Conservation (phyloP, 92 coral and sea anemone species). For the Epizoanthus scotinus region DNA sequence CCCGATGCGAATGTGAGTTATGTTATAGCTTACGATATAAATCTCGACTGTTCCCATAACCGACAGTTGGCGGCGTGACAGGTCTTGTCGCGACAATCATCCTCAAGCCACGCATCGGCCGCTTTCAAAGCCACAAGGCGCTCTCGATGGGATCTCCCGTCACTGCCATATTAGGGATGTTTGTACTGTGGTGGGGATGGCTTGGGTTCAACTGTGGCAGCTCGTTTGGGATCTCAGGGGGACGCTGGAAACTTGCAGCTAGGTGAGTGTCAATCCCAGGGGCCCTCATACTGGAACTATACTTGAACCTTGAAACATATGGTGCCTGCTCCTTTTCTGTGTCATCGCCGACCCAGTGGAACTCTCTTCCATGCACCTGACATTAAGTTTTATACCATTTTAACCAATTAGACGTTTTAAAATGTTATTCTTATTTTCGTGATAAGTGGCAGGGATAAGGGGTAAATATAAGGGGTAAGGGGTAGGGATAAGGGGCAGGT, state of each 20-base stretch:
- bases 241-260: constrained; percentile 77
- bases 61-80: constrained; percentile 83
- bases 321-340: too few species aligned
- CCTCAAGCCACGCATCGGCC: constrained; percentile 83
- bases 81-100: constrained; percentile 89
- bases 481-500: too few species aligned
- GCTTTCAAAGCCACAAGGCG: constrained; percentile 62
- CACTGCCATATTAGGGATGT: constrained; percentile 84
- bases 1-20: too few species aligned
- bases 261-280: constrained; percentile 36
- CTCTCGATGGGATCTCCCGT: constrained; percentile 80
- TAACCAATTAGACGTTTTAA: too few species aligned
- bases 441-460: too few species aligned
- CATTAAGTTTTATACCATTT: too few species aligned
- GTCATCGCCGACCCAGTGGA: too few species aligned
- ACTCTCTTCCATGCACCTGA: too few species aligned
- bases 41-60: background rate
- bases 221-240: constrained; percentile 91
- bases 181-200: constrained; percentile 98
- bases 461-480: too few species aligned
- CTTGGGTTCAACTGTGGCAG: constrained; percentile 97
- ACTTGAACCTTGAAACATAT: too few species aligned
- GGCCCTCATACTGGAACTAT: background rate
- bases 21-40: background rate
- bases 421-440: too few species aligned